A percentile compares a stretch with the other conserved stretches of the same genome.
phyloP scores from a whole-genome alignment of 2,888 invertebrate species.

The Gasteruption jaculator region DNA sequence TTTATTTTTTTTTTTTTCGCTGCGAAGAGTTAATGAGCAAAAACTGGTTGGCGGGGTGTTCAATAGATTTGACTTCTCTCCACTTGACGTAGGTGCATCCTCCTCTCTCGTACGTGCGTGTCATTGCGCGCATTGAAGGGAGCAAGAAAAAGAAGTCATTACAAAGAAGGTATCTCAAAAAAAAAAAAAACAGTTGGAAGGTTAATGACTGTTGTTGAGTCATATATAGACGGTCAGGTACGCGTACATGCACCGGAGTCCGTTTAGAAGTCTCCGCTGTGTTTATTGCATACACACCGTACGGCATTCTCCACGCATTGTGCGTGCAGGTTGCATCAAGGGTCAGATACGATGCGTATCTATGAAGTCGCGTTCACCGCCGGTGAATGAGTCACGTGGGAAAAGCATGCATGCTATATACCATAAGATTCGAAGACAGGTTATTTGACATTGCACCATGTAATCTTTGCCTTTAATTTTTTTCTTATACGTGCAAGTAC shows the following conservation, averaged over 20 bases:
- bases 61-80: no score
- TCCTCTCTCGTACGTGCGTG: no score
- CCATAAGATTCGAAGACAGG: constrained; percentile 14
- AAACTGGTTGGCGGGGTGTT: no score
- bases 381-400: constrained; percentile 41
- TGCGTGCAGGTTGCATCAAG: constrained; percentile 33
- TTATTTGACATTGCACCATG: constrained; percentile 9
- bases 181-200: constrained; percentile 21
- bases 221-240: constrained; percentile 23
- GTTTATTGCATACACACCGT: constrained; percentile 9
- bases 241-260: constrained; percentile 9
- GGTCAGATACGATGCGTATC: constrained; percentile 39
- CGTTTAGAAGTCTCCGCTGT: constrained; percentile 9
- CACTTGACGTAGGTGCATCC: no score
- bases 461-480: constrained; percentile 7
- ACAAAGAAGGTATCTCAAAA: constrained; percentile 19
- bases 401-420: constrained; percentile 35
- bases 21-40: no score
- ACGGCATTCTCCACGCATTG: constrained; percentile 32
- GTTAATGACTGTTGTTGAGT: constrained; percentile 39
- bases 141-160: no score
- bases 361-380: constrained; percentile 24
- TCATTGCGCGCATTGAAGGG: no score
- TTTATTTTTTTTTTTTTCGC: no score
- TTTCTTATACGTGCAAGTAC: no score